phyloP scores from a whole-genome alignment of 2,888 invertebrate genomes.

The Drosophila mimetica region DNA sequence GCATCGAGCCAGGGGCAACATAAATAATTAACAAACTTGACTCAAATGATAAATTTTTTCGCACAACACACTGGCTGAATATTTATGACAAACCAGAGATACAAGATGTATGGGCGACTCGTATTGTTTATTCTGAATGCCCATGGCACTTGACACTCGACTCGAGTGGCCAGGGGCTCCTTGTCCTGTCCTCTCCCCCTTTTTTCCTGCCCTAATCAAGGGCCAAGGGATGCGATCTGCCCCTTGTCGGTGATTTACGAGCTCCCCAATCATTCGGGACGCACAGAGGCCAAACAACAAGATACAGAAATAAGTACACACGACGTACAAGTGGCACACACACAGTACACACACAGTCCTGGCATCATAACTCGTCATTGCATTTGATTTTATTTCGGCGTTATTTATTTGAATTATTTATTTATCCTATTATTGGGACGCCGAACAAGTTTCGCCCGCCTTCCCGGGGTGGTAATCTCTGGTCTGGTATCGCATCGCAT shows the following conservation, averaged over 20 bases:
- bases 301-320: slow-evolving; percentile 25
- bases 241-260: slow-evolving; percentile 82
- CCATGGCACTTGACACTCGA: slow-evolving; percentile 61
- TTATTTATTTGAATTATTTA: slow-evolving; percentile 78
- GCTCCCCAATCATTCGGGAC: slow-evolving; percentile 77
- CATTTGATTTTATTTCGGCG: slow-evolving; percentile 78
- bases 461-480: slow-evolving; percentile 24
- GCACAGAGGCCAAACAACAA: slow-evolving; percentile 51
- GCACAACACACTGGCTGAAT: slow-evolving; percentile 72
- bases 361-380: slow-evolving; percentile 82
- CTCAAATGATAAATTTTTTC: slow-evolving; percentile 80
- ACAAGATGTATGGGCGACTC: slow-evolving; percentile 19
- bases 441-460: slow-evolving; percentile 15
- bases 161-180: slow-evolving; percentile 18
- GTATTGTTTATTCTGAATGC: slow-evolving; percentile 50
- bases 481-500: background rate
- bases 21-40: slow-evolving; percentile 84
- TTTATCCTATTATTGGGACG: slow-evolving; percentile 66
- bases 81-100: slow-evolving; percentile 82
- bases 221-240: slow-evolving; percentile 52
- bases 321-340: slow-evolving; percentile 37
- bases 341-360: slow-evolving; percentile 3
- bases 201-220: slow-evolving; percentile 52
- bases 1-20: slow-evolving; percentile 69
- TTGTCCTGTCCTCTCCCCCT: slow-evolving; percentile 1